Evolutionary conservation across 2,113 vertebrate genomes (phyloP).

Genomic region (Odocoileus hemionus): DNA sequence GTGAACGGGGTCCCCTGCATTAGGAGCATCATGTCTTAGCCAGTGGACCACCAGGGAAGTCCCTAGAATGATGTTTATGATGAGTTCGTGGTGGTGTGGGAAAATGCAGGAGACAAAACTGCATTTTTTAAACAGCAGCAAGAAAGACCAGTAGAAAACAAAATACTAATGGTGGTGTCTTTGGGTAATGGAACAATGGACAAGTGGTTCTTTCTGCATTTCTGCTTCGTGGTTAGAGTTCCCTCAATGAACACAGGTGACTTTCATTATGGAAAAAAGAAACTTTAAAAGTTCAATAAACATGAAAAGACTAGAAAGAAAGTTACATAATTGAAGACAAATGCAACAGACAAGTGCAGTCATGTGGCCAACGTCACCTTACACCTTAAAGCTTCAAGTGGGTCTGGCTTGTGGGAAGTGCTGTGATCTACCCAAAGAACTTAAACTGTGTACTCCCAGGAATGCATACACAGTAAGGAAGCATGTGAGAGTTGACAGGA

Average conservation of each 20-base stretch:
- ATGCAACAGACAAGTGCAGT: neutral
- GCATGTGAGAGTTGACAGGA: neutral
- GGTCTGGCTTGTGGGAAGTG: neutral
- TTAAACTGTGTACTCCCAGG: neutral
- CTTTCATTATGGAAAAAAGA: neutral
- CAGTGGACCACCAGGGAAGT: neutral
- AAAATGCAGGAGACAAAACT: neutral
- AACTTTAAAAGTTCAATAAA: neutral
- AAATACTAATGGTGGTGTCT: neutral
- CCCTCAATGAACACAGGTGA: neutral
- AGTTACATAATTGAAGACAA: neutral
- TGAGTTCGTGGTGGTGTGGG: neutral
- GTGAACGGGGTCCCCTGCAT: neutral
- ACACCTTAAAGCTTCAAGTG: neutral
- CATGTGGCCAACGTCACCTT: neutral
- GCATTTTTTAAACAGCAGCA: neutral
- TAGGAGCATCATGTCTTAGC: neutral
- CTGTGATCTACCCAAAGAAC: neutral
- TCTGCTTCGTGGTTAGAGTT: neutral
- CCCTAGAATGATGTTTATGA: neutral
- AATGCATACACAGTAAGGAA: neutral
- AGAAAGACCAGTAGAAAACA: neutral
- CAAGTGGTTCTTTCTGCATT: neutral
- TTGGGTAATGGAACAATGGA: neutral
- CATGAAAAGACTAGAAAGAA: neutral